Base-by-base conservation (phyloP, 2,888 invertebrate species). In the Limulus polyphemus region DNA sequence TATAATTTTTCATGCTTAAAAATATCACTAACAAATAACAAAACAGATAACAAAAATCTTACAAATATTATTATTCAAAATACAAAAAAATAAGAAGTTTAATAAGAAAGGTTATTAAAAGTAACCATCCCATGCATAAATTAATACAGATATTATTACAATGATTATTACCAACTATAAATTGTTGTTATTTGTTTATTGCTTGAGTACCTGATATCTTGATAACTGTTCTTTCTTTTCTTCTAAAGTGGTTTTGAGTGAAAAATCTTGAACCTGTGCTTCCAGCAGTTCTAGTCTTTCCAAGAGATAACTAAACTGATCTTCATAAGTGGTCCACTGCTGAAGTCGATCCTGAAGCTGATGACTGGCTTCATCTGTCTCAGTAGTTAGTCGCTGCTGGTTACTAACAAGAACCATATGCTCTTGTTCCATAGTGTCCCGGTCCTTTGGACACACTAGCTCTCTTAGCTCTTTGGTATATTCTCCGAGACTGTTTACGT, bases 291-390 rank as follows among this genome's bases (percentile, higher is more conserved):
- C 83, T 62, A 95, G 77, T 90, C 93, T 93, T 57, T 82, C 82
- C 61, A 90, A 82, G 57, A 95, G 79, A 55, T 87, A 82, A 70
- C 91, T 90, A 70, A 90, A 82, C 1, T 88, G 86, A 67, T 83
- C 83, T 74, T 95, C 94, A 74, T 92, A 95, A 70, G 91, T 90
- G 67, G 84, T 84, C 94, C 94, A 94, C 76, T 91, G 88, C 69
- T 87, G 86, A 67, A 93, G 82, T 69, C 89, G 84, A 69, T 88
- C 88, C 75, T 91, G 89, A 12, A 76, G 70, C 57, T 73, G 72
- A 49, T 72, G 69, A 49, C 72, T 69, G 10, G 74, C 73, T 49
- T 73, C 71, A 55, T 71, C 71, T 47, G 74, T 69, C 14, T 60
- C 62, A 3, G 61, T 58, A 3, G 57, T 55, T 52, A 67, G 56